Evolutionary conservation across 2,797 vertebrate species (phyloP), one percentile per base, ranked within the genome.

Genomic region (Melanotaenia trifasciata): DNA sequence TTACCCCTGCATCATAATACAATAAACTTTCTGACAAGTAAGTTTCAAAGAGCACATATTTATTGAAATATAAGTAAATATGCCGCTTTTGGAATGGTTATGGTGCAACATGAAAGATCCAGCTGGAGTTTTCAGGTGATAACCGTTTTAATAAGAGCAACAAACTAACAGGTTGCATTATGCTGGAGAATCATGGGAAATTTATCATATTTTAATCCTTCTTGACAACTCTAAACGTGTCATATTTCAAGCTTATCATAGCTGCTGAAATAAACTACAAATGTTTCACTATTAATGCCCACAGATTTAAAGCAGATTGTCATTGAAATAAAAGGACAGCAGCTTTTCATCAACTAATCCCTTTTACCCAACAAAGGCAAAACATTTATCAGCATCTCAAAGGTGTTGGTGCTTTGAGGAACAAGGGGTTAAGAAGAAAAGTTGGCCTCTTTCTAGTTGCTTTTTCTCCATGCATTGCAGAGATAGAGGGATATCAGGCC

Each of bases 311-410:
- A 16, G 18, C 66, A 14, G 20, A 70, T 70, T 14, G 58, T 75
- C 11, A 32, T 54, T 79, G 57, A 51, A 85, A 81, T 79, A 51
- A 58, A 65, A 80, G 73, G 43, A 68, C 60, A 54, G 72, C 67
- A 74, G 61, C 64, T 79, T 61, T 65, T 58, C 57, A 53, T 72
- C 26, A 70, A 64, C 71, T 85, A 69, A 83, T 83, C 63, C 33
- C 60, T 84, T 70, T 81, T 18, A 59, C 32, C n/a, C 74, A 78
- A 75, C 61, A 65, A 64, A 70, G 11, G 53, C 79, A 61, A 70
- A 87, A 38, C 79, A 82, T 88, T 92, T 88, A 90, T 83, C 87
- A 83, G 67, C 75, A 79, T 89, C 83, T 89, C 83, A 67, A 80
- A 91, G 77, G 80, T 88, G 83, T 85, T 88, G 74, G 64, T 57